Conservation (phyloP, 2,888 invertebrate genomes). For the Microctonus aethiopoides region DNA sequence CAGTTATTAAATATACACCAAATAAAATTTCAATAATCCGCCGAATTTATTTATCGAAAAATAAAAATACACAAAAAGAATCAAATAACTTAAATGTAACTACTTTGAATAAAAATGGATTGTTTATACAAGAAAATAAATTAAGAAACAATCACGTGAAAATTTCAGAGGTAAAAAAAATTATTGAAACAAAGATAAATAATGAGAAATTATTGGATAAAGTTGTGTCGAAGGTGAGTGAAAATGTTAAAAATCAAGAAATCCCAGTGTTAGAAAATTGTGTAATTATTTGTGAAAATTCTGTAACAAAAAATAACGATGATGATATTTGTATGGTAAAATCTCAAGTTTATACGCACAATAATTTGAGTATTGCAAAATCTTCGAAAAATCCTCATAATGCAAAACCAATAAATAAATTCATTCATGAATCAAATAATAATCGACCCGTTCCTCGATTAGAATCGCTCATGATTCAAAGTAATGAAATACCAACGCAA, state of each 20-base stretch:
- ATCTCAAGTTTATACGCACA: neutral
- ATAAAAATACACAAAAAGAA: neutral
- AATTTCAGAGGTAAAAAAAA: neutral
- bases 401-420: neutral
- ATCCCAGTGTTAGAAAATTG: too few relatives aligned
- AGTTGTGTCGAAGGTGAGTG: neutral
- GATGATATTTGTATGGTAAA: neutral
- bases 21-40: slow-evolving; percentile 28
- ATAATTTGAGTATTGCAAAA: neutral
- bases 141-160: neutral
- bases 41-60: slow-evolving; percentile 16
- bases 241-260: too few relatives aligned
- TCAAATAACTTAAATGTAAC: neutral
- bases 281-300: too few relatives aligned
- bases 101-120: neutral
- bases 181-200: neutral
- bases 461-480: neutral
- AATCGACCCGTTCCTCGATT: neutral
- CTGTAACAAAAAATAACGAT: neutral
- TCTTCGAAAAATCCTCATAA: neutral
- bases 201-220: neutral
- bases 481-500: neutral
- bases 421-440: neutral
- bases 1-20: slow-evolving; percentile 19
- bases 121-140: neutral